Evolutionary conservation across 2,113 vertebrate genomes (phyloP).

Genomic region (Egretta garzetta): DNA sequence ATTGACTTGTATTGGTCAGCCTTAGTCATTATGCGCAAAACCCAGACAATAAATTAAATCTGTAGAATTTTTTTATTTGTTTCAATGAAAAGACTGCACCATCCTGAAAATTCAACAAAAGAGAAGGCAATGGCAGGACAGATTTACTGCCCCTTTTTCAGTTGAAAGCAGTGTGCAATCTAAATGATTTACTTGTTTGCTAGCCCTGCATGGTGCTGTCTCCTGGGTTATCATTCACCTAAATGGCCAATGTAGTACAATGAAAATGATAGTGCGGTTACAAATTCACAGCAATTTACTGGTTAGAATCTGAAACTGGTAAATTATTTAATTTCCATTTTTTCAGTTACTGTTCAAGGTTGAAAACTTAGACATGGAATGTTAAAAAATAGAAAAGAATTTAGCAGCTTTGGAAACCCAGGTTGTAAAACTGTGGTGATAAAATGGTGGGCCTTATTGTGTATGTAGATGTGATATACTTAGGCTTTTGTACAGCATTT

Average conservation of each 20-base stretch:
- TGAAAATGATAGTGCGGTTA: constrained; percentile 61
- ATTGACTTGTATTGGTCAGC: constrained; percentile 47
- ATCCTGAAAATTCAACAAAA: constrained; percentile 68
- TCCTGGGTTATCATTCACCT: constrained; percentile 68
- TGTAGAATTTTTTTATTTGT: constrained; percentile 44
- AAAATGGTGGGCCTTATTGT: neutral
- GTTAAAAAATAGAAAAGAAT: constrained; percentile 20
- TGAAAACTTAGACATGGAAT: constrained; percentile 27
- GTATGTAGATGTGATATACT: neutral
- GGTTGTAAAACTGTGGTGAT: neutral
- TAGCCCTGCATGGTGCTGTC: constrained; percentile 68
- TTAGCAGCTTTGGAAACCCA: neutral
- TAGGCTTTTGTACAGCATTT: neutral
- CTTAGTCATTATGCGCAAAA: constrained; percentile 59
- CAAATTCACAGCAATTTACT: constrained; percentile 64
- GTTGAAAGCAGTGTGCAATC: constrained; percentile 61
- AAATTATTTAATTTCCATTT: constrained; percentile 71
- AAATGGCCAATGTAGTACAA: constrained; percentile 69
- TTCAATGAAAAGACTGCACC: constrained; percentile 60
- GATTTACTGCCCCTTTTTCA: constrained; percentile 69
- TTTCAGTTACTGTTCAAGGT: constrained; percentile 54
- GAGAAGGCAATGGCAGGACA: constrained; percentile 50
- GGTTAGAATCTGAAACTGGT: constrained; percentile 59
- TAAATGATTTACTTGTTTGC: constrained; percentile 74
- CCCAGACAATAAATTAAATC: constrained; percentile 58